phyloP scores from a whole-genome alignment of 2,113 vertebrate genomes.

The Pheucticus melanocephalus region DNA sequence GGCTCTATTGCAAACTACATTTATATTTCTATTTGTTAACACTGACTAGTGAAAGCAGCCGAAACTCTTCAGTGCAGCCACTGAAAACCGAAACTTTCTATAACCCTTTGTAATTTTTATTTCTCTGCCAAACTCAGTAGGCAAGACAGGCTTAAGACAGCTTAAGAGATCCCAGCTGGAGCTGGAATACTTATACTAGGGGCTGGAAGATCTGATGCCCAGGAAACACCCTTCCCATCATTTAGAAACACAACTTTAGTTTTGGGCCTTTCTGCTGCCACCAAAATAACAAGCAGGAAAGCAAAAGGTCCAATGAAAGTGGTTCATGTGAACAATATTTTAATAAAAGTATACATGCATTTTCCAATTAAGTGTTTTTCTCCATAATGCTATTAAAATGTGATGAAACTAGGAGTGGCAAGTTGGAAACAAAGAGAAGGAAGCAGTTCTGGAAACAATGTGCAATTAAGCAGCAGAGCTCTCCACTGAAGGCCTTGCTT shows the following conservation, averaged over 20 bases:
- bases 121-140: not conserved
- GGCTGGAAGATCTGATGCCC: not conserved
- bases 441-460: not conserved
- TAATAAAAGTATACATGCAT: not conserved
- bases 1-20: not conserved
- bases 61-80: not conserved
- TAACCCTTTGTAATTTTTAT: not conserved
- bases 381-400: not conserved
- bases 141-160: not conserved
- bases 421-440: not conserved
- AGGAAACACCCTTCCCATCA: not conserved
- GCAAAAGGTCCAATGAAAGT: not conserved
- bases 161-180: not conserved
- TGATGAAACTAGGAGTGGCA: not conserved
- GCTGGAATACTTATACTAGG: not conserved
- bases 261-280: not conserved
- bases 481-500: not conserved
- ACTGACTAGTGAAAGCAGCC: not conserved
- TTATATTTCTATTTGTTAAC: not conserved
- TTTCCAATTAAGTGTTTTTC: not conserved
- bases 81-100: not conserved
- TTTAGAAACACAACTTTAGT: not conserved
- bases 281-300: not conserved
- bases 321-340: not conserved
- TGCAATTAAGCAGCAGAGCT: not conserved